Conservation (phyloP, 2,797 vertebrate species). For the Orientallactaga sibirica region DNA sequence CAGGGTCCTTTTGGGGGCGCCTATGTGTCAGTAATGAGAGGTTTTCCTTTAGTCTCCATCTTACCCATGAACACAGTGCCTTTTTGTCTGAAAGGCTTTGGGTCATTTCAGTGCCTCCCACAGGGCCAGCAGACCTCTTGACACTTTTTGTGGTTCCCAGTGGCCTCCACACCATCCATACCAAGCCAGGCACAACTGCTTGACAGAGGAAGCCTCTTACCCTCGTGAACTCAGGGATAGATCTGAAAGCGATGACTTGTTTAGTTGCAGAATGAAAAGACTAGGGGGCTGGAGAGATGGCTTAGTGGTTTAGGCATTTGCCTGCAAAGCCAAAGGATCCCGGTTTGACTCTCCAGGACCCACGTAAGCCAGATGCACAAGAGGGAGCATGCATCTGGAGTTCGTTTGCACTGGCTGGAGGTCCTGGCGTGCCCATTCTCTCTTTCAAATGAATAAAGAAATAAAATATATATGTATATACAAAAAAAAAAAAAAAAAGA, state of each 20-base stretch:
- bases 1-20: background rate
- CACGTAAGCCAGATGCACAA: too few species aligned
- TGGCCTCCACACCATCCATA: background rate
- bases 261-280: background rate
- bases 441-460: too few species aligned
- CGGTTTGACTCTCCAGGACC: too few species aligned
- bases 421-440: too few species aligned
- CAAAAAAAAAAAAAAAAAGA: background rate
- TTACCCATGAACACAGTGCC: background rate
- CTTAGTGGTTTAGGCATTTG: too few species aligned
- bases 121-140: background rate
- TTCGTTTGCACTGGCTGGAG: too few species aligned
- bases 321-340: too few species aligned
- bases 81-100: constrained; percentile 28
- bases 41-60: background rate
- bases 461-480: too few species aligned
- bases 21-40: background rate
- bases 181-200: background rate
- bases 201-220: background rate
- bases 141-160: background rate
- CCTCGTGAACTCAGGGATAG: background rate
- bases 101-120: background rate
- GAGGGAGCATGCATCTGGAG: too few species aligned
- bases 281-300: background rate
- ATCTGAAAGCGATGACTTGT: background rate